phyloP scores from a whole-genome alignment of 2,797 vertebrate species.

The Neosilurus hyrtlii region DNA sequence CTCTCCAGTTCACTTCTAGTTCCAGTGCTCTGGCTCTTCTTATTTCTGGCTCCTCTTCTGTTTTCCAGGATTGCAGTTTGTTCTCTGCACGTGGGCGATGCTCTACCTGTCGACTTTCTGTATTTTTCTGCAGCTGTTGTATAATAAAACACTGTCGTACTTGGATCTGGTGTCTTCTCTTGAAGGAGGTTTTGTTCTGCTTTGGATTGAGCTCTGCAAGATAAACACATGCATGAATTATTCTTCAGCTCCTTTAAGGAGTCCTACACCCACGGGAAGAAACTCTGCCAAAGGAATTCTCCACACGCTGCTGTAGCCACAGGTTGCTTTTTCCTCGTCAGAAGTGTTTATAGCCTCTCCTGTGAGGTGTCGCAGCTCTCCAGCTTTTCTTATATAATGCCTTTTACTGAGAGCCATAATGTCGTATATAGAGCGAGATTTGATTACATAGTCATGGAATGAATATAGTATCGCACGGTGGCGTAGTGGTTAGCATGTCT shows the following conservation, averaged over 20 bases:
- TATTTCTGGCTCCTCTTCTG: background rate
- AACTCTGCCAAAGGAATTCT: background rate
- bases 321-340: slow-evolving; percentile 10
- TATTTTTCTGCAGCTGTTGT: background rate
- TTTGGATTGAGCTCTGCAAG: slow-evolving; percentile 4
- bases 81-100: background rate
- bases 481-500: no score
- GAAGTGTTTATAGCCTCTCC: slow-evolving; percentile 12
- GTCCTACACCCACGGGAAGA: slow-evolving; percentile 19
- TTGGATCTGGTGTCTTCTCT: background rate
- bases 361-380: background rate
- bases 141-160: background rate
- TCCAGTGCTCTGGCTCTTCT: background rate
- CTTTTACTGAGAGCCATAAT: no score
- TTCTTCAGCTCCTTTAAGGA: slow-evolving; percentile 10
- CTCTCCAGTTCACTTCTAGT: background rate
- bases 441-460: no score
- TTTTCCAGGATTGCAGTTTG: background rate
- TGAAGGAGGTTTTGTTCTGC: background rate
- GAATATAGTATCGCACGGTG: no score
- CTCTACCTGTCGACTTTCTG: background rate
- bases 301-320: background rate
- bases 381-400: background rate
- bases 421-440: no score
- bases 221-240: slow-evolving; percentile 30